Base-by-base conservation (phyloP, 2,888 invertebrate species). In the Cacoxenus indagator region DNA sequence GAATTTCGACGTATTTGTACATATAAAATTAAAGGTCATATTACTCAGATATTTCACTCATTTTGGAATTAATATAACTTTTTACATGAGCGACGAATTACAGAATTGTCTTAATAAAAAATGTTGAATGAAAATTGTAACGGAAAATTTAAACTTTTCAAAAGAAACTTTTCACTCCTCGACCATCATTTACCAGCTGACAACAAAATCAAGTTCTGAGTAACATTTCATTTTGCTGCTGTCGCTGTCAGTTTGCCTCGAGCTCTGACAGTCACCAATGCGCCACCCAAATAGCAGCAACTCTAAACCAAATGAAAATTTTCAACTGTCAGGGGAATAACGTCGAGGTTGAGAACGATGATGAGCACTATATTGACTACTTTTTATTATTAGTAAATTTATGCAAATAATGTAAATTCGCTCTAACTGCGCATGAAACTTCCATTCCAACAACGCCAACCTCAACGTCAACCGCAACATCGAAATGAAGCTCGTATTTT, bases 361-460 rank as follows among this genome's bases (percentile, higher is more conserved):
- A 31, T 1, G 9, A 31, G 9, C 0, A 31, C 31, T 8, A 8
- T 31, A 14, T 0, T 14, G 37, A 37, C 37, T 37, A 37, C 37
- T 1, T 37, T 37, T 48, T 48, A 48, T 48, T 48, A 48, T 48
- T 48, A 48, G 48, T 48, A 48, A 48, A 48, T 48, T 48, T 48
- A 48, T 48, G 48, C 48, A 48, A 48, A 48, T 48, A 19, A 48
- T 48, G 19, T 48, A 48, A 48, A 48, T 48, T 48, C 48, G 48
- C 19, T 48, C 22, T 19, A 48, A 48, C 48, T 48, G 48, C n/a
- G 48, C 48, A 19, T 48, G 48, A 8, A 17, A 48, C 48, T 17
- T 48, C 8, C 57, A 57, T 27, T 27, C n/a, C n/a, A 17, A 57
- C 27, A 27, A 27, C 27, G 27, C 3, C 55, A 57, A 57, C 26